Evolutionary conservation across 2,888 invertebrate species (phyloP).

Genomic region (Hyalella azteca): DNA sequence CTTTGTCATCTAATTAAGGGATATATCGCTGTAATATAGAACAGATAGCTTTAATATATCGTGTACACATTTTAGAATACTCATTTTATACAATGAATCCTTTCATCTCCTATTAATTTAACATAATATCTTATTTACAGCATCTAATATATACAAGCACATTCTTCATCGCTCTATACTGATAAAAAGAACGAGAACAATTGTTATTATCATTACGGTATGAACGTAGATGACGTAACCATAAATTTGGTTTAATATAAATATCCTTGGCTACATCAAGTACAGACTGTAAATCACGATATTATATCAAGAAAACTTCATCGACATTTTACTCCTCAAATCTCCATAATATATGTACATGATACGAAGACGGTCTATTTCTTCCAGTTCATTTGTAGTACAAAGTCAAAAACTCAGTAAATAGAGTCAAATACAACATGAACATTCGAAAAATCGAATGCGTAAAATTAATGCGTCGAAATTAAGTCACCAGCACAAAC

Average conservation of each 20-base stretch:
- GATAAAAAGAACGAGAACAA: conserved; percentile 3
- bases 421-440: no score
- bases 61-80: conserved; percentile 15
- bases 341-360: conserved; percentile 18
- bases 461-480: no score
- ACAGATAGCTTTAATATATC: conserved; percentile 12
- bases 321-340: background rate
- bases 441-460: no score
- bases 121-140: conserved; percentile 31
- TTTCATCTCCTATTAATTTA: conserved; percentile 19
- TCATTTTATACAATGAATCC: conserved; percentile 20
- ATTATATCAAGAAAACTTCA: background rate
- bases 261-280: background rate
- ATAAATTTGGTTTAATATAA: background rate
- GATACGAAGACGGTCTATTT: background rate
- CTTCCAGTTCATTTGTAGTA: no score
- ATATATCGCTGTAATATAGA: conserved; percentile 12
- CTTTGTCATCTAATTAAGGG: background rate
- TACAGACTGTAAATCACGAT: conserved; percentile 14
- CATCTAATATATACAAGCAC: conserved; percentile 1
- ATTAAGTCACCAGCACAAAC: no score
- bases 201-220: conserved; percentile 4
- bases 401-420: background rate
- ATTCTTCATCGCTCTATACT: conserved; percentile 7
- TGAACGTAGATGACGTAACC: background rate